A percentile compares a stretch with the other conserved stretches of the same genome.
Evolutionary conservation across 2,888 invertebrate genomes (phyloP).

Genomic region (Drosophila mercatorum): DNA sequence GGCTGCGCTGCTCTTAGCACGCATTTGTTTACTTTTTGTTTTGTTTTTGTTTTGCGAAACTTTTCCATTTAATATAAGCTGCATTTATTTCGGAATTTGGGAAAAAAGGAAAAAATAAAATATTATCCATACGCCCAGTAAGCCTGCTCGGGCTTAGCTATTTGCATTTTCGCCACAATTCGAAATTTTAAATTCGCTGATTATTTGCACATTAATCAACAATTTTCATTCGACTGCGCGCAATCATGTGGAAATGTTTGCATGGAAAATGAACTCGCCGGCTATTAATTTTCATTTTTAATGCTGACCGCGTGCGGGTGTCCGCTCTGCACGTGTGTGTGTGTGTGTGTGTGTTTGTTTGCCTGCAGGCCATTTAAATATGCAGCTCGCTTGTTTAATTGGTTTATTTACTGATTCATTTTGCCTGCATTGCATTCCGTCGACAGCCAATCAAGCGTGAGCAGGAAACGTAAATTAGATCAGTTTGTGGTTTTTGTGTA

Average conservation of each 20-base stretch:
- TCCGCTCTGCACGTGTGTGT: neutral
- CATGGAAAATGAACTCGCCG: constrained; percentile 46
- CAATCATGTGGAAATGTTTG: constrained; percentile 67
- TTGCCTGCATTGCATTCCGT: neutral
- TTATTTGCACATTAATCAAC: constrained; percentile 68
- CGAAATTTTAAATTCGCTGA: constrained; percentile 35
- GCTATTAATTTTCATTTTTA: constrained; percentile 70
- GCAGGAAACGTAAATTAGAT: constrained; percentile 10
- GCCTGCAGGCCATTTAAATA: constrained; percentile 30
- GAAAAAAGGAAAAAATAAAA: neutral
- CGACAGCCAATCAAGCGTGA: neutral
- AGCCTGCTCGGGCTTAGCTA: neutral
- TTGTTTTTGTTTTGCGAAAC: constrained; percentile 37
- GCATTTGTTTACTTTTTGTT: constrained; percentile 61
- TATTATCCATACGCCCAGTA: constrained; percentile 35
- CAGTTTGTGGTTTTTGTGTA: neutral
- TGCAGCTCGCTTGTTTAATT: constrained; percentile 32
- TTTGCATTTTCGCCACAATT: constrained; percentile 10
- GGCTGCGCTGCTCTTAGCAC: constrained; percentile 12
- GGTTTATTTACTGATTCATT: constrained; percentile 28
- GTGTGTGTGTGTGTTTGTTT: constrained; percentile 8
- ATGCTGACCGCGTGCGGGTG: constrained; percentile 11
- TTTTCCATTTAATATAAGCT: constrained; percentile 42
- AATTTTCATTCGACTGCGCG: constrained; percentile 31
- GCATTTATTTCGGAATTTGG: constrained; percentile 54